Percentiles rank a stretch among this genome's conserved stretches.
Conservation (phyloP, 2,888 invertebrate species). For the Teleiodes luculella region DNA sequence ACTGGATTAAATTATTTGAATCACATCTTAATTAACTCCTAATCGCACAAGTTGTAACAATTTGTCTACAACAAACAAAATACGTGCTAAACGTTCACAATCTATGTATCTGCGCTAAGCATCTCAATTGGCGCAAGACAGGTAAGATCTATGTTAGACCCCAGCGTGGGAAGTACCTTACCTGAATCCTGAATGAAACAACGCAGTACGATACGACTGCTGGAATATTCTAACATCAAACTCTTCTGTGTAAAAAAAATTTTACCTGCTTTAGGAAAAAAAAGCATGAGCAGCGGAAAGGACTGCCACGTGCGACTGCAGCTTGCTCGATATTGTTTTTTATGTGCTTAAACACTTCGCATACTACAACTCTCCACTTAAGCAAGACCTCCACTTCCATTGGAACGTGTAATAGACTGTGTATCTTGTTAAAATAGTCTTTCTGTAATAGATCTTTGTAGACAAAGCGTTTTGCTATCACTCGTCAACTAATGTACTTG, state of each 20-base stretch:
- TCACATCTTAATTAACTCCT: too few species aligned
- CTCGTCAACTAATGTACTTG: constrained; percentile 22
- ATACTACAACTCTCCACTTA: not conserved
- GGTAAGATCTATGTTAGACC: not conserved
- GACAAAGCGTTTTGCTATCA: constrained; percentile 16
- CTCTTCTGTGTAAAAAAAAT: constrained; percentile 56
- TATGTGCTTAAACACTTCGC: constrained; percentile 19
- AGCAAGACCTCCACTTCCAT: not conserved
- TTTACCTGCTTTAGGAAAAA: constrained; percentile 61
- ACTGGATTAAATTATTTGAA: too few species aligned
- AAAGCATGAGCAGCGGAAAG: constrained; percentile 59
- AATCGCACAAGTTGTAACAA: not conserved
- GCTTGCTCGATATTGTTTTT: constrained; percentile 40
- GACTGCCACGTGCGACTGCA: constrained; percentile 73
- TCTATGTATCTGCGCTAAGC: not conserved
- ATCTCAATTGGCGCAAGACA: constrained; percentile 1
- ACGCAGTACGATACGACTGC: constrained; percentile 36
- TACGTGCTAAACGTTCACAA: not conserved
- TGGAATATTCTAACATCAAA: constrained; percentile 61
- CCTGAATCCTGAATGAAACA: constrained; percentile 45
- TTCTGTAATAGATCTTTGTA: constrained; percentile 15
- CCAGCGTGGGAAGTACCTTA: constrained; percentile 40
- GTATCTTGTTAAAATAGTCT: not conserved
- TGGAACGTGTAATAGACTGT: not conserved
- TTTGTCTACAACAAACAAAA: not conserved